Evolutionary conservation across 2,113 vertebrate species (phyloP), one percentile per base, ranked within the genome.

Genomic region (Corythoichthys intestinalis): DNA sequence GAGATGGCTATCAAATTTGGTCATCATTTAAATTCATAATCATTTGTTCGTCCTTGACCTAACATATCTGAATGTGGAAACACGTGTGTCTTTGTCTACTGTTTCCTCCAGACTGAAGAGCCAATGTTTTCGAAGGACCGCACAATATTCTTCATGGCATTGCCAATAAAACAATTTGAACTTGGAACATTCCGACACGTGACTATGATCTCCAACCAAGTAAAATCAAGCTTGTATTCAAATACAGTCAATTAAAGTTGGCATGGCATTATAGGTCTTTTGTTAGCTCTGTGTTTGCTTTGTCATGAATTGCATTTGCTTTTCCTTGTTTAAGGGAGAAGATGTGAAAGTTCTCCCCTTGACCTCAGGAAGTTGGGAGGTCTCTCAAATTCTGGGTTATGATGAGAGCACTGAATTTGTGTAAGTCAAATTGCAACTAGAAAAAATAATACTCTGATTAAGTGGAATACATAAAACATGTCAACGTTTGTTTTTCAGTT

Each of bases 361-460:
- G 74, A 92, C 90, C 56, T 92, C 91, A 4, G 91, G 91, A 41
- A 88, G 76, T 80, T 92, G 91, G 91, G 91, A 92, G 10, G 91
- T 92, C 15, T 77, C 85, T 59, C 69, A 76, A 1, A 83, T 91
- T 41, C 68, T 90, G 65, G 81, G 74, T 4, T 90, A 85, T 8
- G 89, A 91, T 13, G 80, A 92, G 71, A 73, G 2, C 37, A 47
- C 46, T 13, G 69, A 82, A 38, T 74, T 67, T 4, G 48, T 91
- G 91, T 92, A 64, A 87, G 90, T 12, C 46, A 20, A 63, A 28
- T 63, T 44, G 20, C 5, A 44, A 6, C 37, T 5, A 62, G 17
- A 44, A 13, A 11, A 44, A n/a, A 12, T 2, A 38, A 2, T 61
- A 20, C 9, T 54, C n/a, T n/a, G 20, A 15, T 17, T 6, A 34